Evolutionary conservation across 1,140 invertebrate species (phyloP), one percentile per base, ranked within the genome.

Genomic region (Drosophila dunni): DNA sequence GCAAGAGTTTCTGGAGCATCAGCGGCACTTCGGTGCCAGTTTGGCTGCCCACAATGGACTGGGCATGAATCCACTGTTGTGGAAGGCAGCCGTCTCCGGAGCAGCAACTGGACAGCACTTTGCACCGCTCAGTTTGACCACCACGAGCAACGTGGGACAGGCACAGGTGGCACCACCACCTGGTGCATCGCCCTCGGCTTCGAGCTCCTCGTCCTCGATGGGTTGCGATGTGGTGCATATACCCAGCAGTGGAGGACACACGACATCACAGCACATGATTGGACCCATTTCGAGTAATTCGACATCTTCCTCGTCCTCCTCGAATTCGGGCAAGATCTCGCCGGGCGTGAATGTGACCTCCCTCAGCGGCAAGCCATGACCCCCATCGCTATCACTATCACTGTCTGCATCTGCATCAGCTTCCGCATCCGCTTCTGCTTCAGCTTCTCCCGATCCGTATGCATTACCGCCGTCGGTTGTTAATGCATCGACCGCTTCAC

Each of bases 121-220:
- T 63, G 88, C 90, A 0, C 92, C 92, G 2, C 71, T 92, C 3
- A 92, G 91, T 53, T 74, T 92, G 48, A 92, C 91, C 9, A 92
- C 91, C 2, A 75, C 76, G 1, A 74, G 79, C 42, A 73, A 80
- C n/a, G 66, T 64, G 53, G 60, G 74, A 7, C 38, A 63, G 24
- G 67, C 66, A 42, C 80, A 85, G 48, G 75, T 89, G 51, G 81
- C 88, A 20, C 84, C 93, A 13, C 93, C 93, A 3, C 93, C 94
- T 0, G 93, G 94, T n/a, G 93, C 93, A 7, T 94, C 94, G 34
- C 94, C 94, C 46, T 94, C 94, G 61, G 94, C 94, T 1, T 94
- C 94, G 56, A 94, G 94, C 36, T 94, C 94, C 11, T 94, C 94
- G 11, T 94, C 94, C 0, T 92, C 91, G 6, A 92, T 92, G 70